Evolutionary conservation across 2,113 vertebrate genomes (phyloP), one percentile per base, ranked within the genome.

Genomic region (Carassius auratus): DNA sequence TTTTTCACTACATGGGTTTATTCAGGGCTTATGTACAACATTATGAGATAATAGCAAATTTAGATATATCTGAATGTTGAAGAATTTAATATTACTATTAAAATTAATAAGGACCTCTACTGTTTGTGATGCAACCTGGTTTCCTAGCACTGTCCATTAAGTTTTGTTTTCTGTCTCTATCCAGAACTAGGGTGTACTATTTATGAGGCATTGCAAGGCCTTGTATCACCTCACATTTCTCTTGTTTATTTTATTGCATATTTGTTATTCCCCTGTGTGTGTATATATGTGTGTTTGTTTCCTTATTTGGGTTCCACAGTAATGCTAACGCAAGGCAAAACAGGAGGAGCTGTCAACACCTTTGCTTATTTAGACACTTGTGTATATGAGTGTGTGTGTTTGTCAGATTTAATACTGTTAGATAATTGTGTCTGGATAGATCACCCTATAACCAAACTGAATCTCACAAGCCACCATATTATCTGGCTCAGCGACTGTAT

Each of bases 141-240:
- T 79, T 55, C 30, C 69, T 73, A 38, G 66, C 33, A 17, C 17
- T 14, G 1, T 71, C 74, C 66, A 80, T 42, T 30, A 30, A 30
- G 84, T 84, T 84, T 81, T 57, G 68, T 76, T 77, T 84, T 77
- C 81, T 57, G 76, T 81, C 50, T 84, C 81, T 52, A 42, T 85
- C 84, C 64, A 76, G n/a, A 78, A 84, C 50, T 42, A 76, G 23
- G 68, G 76, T 86, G 45, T 62, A 69, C 81, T 86, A 80, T 86
- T 88, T 88, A 84, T 86, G 85, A 86, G 12, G 21, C 76, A 84
- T 86, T 86, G 81, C 85, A 86, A 86, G 81, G 71, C 84, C 75
- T 88, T 88, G 87, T 88, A 88, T 86, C 87, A 88, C 76, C 85
- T 75, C 75, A 48, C 81, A 84, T 86, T 50, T 30, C 42, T 81